Conservation (phyloP, 2,113 vertebrate genomes). For the Cercopithecus mona region DNA sequence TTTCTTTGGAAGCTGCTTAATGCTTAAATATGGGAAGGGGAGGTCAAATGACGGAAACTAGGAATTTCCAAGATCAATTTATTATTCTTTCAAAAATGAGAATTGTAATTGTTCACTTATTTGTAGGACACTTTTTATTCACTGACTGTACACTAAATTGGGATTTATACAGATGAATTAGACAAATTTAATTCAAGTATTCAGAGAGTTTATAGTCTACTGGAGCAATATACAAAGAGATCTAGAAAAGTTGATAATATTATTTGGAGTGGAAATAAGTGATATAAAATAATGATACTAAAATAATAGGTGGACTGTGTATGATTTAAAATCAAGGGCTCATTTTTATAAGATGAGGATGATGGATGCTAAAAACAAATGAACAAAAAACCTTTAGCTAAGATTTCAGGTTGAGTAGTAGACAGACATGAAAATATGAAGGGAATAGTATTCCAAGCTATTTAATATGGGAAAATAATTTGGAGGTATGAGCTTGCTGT, state of each 20-base stretch:
- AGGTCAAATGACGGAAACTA: not conserved
- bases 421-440: not conserved
- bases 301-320: not conserved
- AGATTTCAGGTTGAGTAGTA: not conserved
- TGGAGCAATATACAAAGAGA: not conserved
- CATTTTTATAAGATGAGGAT: not conserved
- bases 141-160: not conserved
- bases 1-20: not conserved
- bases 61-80: not conserved
- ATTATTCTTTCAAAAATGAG: not conserved
- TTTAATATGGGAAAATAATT: not conserved
- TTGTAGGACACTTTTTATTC: not conserved
- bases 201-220: not conserved
- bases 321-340: not conserved
- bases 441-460: not conserved
- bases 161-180: not conserved
- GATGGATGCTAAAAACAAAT: not conserved
- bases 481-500: not conserved
- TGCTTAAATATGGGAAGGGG: not conserved
- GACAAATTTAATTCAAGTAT: not conserved
- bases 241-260: not conserved
- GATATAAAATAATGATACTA: not conserved
- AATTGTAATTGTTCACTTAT: not conserved
- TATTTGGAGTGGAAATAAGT: not conserved
- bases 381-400: not conserved